phyloP scores from a whole-genome alignment of 1,140 invertebrate genomes.

The Drosophila pallidifrons region DNA sequence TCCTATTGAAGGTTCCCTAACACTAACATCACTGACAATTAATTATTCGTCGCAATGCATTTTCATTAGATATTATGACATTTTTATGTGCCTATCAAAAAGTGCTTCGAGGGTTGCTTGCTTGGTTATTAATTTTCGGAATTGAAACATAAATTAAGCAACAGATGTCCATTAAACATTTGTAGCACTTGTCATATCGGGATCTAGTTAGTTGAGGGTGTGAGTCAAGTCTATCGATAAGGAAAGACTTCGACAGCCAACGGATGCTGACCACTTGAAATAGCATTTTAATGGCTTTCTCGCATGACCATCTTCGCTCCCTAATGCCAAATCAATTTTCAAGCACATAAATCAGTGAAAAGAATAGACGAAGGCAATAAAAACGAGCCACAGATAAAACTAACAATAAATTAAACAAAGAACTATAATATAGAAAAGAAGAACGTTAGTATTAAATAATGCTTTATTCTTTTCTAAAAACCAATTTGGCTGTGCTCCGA shows the following conservation, averaged over 20 bases:
- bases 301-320: conserved; percentile 6
- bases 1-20: conserved; percentile 13
- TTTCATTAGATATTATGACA: conserved; percentile 78
- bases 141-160: conserved; percentile 82
- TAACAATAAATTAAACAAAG: conserved; percentile 59
- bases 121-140: conserved; percentile 32
- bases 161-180: conserved; percentile 76
- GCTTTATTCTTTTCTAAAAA: conserved; percentile 8
- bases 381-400: conserved; percentile 54
- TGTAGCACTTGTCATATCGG: conserved; percentile 77
- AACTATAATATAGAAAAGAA: conserved; percentile 60
- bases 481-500: not conserved
- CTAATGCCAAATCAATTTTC: conserved; percentile 74
- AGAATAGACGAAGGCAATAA: conserved; percentile 42
- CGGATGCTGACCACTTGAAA: conserved; percentile 55
- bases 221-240: conserved; percentile 9
- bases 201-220: conserved; percentile 8
- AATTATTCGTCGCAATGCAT: conserved; percentile 73
- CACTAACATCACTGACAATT: conserved; percentile 43
- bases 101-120: not conserved
- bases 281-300: conserved; percentile 57
- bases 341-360: conserved; percentile 62
- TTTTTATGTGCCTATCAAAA: conserved; percentile 62
- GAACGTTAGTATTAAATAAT: not conserved
- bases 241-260: conserved; percentile 21